These are phyloP conservation scores for Rhyacophila brunnea DNA, from an alignment of 1,140 invertebrate genomes.

Conservation along the genomic window DNA sequence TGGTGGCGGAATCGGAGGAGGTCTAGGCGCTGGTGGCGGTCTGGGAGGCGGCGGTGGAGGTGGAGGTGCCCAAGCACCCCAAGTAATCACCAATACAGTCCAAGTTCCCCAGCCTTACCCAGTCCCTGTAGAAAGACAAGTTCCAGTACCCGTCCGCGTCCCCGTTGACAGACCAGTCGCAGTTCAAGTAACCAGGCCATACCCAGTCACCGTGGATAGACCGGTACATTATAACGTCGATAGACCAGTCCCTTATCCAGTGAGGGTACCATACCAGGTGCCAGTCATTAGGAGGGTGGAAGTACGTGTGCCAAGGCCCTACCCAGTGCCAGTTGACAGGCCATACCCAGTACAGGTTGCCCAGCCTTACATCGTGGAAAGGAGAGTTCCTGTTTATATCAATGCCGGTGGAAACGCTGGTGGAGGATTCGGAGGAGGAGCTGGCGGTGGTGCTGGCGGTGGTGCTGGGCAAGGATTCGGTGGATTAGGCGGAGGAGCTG, in stretches of 20 bases:
- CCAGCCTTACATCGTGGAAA: conserved; percentile 31
- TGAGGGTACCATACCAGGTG: conserved; percentile 32
- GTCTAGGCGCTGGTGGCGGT: background rate
- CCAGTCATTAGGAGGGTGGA: conserved; percentile 26
- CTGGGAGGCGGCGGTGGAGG: background rate
- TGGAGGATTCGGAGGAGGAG: conserved; percentile 14
- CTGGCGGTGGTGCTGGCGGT: conserved; percentile 12
- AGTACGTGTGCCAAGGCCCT: conserved; percentile 29
- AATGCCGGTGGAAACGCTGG: conserved; percentile 2
- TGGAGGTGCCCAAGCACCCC: background rate
- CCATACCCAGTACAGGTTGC: conserved; percentile 21
- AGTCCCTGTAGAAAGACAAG: conserved; percentile 31
- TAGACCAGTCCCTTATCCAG: conserved; percentile 33
- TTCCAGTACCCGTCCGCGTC: conserved; percentile 31
- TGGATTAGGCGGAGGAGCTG: conserved; percentile 19
- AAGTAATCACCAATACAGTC: conserved; percentile 27
- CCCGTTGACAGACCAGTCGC: conserved; percentile 31
- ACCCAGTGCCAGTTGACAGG: conserved; percentile 29
- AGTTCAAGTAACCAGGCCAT: conserved; percentile 30
- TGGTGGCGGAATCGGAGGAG: background rate
- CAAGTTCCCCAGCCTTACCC: conserved; percentile 34
- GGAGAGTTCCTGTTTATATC: conserved; percentile 30
- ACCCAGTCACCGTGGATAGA: conserved; percentile 35
- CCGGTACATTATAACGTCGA: conserved; percentile 28
- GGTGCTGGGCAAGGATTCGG: conserved; percentile 22